Conservation (phyloP, 2,113 vertebrate species). For the Pterocles orientalis region DNA sequence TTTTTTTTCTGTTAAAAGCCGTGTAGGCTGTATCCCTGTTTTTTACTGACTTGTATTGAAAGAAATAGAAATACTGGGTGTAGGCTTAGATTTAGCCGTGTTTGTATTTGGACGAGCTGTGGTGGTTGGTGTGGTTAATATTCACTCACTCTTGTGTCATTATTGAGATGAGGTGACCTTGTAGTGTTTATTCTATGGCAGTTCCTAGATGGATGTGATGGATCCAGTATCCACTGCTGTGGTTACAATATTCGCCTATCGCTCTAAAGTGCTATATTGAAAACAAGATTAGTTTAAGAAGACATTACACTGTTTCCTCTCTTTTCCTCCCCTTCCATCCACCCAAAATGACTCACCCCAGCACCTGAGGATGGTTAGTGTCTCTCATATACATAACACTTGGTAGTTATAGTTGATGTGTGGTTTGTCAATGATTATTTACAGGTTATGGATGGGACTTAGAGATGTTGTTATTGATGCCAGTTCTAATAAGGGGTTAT, state of each 20-base stretch:
- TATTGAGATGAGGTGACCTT: background rate
- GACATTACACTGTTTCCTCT: background rate
- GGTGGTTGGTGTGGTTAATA: background rate
- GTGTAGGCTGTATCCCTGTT: background rate
- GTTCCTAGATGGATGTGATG: background rate
- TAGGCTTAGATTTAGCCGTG: background rate
- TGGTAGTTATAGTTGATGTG: background rate
- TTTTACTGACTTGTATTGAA: background rate
- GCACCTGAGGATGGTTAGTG: background rate
- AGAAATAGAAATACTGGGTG: background rate
- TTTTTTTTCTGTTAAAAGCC: background rate
- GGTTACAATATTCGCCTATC: background rate
- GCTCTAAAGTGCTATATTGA: background rate
- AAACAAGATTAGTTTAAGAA: background rate
- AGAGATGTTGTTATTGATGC: background rate
- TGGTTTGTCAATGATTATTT: conserved; percentile 19
- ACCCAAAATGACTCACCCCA: background rate
- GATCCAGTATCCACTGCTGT: background rate
- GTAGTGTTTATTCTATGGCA: background rate
- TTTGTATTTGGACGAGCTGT: background rate
- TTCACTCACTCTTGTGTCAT: background rate
- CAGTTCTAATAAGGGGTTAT: background rate
- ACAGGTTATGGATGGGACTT: background rate
- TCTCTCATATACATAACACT: background rate
- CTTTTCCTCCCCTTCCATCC: background rate